phyloP scores from a whole-genome alignment of 2,888 invertebrate genomes.

The Villa cingulata region DNA sequence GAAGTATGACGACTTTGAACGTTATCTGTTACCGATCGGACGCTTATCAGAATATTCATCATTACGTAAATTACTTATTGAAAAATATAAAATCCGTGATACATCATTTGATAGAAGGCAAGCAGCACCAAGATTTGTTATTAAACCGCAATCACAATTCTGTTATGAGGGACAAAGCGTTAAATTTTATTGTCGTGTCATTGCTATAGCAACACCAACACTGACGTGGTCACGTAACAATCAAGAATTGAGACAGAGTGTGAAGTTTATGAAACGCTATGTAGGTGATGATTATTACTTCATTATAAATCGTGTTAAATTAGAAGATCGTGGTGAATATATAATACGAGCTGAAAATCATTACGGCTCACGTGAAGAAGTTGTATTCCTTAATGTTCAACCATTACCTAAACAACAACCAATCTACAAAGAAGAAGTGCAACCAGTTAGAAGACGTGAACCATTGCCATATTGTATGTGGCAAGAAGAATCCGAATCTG shows the following conservation, averaged over 20 bases:
- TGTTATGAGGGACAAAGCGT: conserved; percentile 96
- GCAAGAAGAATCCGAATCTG: conserved; percentile 85
- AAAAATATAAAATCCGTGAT: conserved; percentile 94
- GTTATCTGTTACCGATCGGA: conserved; percentile 87
- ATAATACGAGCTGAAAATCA: conserved; percentile 93
- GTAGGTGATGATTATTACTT: conserved; percentile 93
- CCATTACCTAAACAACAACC: conserved; percentile 41
- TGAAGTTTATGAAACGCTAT: conserved; percentile 99
- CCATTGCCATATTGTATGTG: conserved; percentile 76
- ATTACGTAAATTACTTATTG: conserved; percentile 84
- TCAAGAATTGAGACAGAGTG: conserved; percentile 85
- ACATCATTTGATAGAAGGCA: conserved; percentile 93
- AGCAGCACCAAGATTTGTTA: conserved; percentile 96
- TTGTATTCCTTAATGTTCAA: conserved; percentile 92
- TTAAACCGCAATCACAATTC: conserved; percentile 89
- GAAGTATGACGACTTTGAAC: conserved; percentile 66
- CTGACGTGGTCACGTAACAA: conserved; percentile 93
- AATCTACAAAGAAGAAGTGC: conserved; percentile 47
- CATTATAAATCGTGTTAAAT: conserved; percentile 87
- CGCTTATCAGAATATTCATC: conserved; percentile 95
- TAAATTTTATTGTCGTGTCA: conserved; percentile 92
- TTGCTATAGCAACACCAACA: conserved; percentile 86
- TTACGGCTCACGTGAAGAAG: conserved; percentile 89
- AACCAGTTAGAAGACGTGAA: conserved; percentile 64
- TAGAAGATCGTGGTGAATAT: conserved; percentile 95